Percentiles rank a stretch among this genome's conserved stretches.
phyloP scores from a whole-genome alignment of 2,888 invertebrate genomes.

The Mongoloraphidia duomilia region DNA sequence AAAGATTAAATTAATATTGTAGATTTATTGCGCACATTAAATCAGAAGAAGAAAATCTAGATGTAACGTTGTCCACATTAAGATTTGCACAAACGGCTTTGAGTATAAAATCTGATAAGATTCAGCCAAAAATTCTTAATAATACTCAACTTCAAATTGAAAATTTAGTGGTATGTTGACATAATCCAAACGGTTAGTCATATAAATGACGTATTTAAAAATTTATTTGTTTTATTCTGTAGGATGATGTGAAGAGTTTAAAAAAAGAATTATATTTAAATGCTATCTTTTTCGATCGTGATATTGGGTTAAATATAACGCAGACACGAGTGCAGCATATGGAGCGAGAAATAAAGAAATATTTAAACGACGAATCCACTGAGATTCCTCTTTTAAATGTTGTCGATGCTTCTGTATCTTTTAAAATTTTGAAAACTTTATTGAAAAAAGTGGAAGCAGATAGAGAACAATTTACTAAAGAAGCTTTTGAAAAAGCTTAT shows the following conservation, averaged over 20 bases:
- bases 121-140: conserved; percentile 14
- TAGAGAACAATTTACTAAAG: conserved; percentile 8
- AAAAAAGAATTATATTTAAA: conserved; percentile 24
- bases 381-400: conserved; percentile 26
- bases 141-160: conserved; percentile 19
- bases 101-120: conserved; percentile 13
- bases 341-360: conserved; percentile 7
- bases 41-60: conserved; percentile 22
- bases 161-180: conserved; percentile 16
- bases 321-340: conserved; percentile 25
- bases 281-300: conserved; percentile 24
- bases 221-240: conserved; percentile 5
- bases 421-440: conserved; percentile 25
- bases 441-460: conserved; percentile 20
- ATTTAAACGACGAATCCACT: conserved; percentile 5
- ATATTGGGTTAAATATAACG: conserved; percentile 23
- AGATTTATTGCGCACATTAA: conserved; percentile 31
- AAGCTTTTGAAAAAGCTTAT: conserved; percentile 1
- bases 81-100: conserved; percentile 23
- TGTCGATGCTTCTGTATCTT: conserved; percentile 23
- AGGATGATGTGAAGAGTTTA: conserved; percentile 21
- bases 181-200: too few species aligned
- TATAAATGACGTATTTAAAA: too few species aligned
- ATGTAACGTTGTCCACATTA: conserved; percentile 27
- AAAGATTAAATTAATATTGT: not conserved